Evolutionary conservation across 2,797 vertebrate species (phyloP), one percentile per base, ranked within the genome.

Genomic region (Chaunax sp.): DNA sequence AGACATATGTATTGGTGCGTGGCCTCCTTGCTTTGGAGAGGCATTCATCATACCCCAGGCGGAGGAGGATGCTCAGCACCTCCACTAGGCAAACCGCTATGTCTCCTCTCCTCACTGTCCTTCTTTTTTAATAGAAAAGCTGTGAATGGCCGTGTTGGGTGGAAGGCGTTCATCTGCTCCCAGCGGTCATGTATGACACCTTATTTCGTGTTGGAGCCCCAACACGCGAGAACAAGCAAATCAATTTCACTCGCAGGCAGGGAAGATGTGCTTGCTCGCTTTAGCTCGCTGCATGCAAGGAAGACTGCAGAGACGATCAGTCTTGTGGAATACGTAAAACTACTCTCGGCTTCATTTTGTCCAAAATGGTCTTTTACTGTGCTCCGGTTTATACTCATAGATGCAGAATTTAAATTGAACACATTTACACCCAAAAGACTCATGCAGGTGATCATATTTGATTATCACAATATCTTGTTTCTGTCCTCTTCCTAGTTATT

Each of bases 41-140:
- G 54, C 49, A 86, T 80, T 55, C 72, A 81, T 84, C 74, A 86
- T 69, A 72, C 26, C 51, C 0, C 14, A 69, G 44, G 23, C 5
- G 2, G 56, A 35, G 28, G 51, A 72, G 15, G 25, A 64, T 60
- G 37, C 22, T 22, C 22, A 5, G 22, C 62, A 28, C 30, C 69
- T 51, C 7, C 5, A 15, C 28, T 14, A 18, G 68, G 43, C 38
- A 57, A 46, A 73, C 51, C 19, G 22, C 55, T 45, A 30, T 59
- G 49, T 41, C n/a, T 35, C 19, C 8, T 56, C 52, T 53, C 23
- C 52, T 45, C 43, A 2, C 30, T 52, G 45, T 58, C 58, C 28
- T 62, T 63, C 22, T 1, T 73, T n/a, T 87, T 85, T 86, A 78
- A 85, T 84, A 68, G 85, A 87, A 87, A 84, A 74, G 61, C 69